These are phyloP conservation scores for Mactra quadrangularis DNA, from an alignment of 1,140 invertebrate species.

Conservation along the genomic window DNA sequence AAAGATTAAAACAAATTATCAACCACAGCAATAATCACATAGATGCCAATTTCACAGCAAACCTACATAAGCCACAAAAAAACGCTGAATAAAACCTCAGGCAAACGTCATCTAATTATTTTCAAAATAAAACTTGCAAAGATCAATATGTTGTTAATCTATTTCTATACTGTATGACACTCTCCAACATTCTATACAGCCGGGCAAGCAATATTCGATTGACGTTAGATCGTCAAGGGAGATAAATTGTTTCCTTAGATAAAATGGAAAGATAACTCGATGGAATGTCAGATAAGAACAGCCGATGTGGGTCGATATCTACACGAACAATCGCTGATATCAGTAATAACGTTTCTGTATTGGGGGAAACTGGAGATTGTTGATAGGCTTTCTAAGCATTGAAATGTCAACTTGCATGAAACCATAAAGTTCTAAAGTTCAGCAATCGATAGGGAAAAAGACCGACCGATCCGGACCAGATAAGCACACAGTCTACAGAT, in stretches of 20 bases:
- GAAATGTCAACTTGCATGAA: conserved; percentile 41
- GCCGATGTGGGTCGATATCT: conserved; percentile 35
- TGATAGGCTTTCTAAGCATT: conserved; percentile 8
- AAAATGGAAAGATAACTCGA: conserved; percentile 41
- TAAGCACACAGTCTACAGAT: too few species aligned
- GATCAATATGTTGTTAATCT: conserved; percentile 53
- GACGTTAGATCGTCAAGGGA: conserved; percentile 33
- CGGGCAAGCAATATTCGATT: conserved; percentile 31
- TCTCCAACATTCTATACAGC: conserved; percentile 22
- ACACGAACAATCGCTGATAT: conserved; percentile 37
- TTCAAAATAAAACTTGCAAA: neutral
- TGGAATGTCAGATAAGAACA: conserved; percentile 31
- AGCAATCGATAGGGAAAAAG: conserved; percentile 17
- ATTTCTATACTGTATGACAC: conserved; percentile 49
- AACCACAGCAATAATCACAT: too few species aligned
- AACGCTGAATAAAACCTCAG: neutral
- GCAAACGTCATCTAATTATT: neutral
- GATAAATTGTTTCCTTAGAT: conserved; percentile 43
- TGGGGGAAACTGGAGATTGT: conserved; percentile 5
- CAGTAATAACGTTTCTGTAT: conserved; percentile 38
- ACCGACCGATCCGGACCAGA: neutral
- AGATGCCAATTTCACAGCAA: too few species aligned
- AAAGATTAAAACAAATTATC: too few species aligned
- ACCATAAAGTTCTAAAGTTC: neutral
- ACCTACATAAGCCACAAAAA: too few species aligned